Base-by-base conservation (phyloP, 2,888 invertebrate genomes). In the Himalopsyche tibetana region DNA sequence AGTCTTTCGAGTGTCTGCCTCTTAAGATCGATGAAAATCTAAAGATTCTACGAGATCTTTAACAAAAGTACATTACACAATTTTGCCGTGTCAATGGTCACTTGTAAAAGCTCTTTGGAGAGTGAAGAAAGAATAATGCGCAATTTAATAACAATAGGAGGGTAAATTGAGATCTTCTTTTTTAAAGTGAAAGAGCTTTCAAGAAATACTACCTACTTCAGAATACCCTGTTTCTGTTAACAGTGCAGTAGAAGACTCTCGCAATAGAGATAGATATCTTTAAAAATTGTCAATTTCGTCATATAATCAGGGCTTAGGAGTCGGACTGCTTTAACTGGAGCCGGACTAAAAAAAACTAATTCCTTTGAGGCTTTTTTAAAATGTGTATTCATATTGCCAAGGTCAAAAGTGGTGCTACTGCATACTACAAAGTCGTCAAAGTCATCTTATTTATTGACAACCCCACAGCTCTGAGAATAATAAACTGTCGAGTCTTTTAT, bases 81-180 rank as follows among this genome's bases (percentile, higher is more conserved):
- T 81, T 56, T 81, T 40, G 80, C 80, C 80, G 56, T 84, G 84
- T 84, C 84, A 56, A 84, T 84, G 84, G 84, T 84, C 84, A 84
- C 84, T 84, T 81, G 81, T 38, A 63, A 84, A 45, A 55, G 55
- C 80, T 74, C 74, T 74, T 55, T 19, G 51, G 17, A 63, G 81
- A 84, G 80, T 38, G 36, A 82, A 42, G 55, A 45, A 82, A 85
- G 82, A 85, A 80, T 74, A 82, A 69, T 85, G 82, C 85, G 82
- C 85, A 85, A 85, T 85, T 85, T 82, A 69, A 40, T 85, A 85
- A 85, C 85, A 85, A 85, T 80, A 82, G 85, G 55, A 82, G 51
- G 82, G 85, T 80, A 85, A 82, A 85, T 84, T 84, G 85, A 85
- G 82, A 82, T 82, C 56, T 85, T 82, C 83, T 51, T 69, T 81